These are phyloP conservation scores for Pitta sordida DNA, from an alignment of 2,113 vertebrate genomes.

Conservation along the genomic window DNA sequence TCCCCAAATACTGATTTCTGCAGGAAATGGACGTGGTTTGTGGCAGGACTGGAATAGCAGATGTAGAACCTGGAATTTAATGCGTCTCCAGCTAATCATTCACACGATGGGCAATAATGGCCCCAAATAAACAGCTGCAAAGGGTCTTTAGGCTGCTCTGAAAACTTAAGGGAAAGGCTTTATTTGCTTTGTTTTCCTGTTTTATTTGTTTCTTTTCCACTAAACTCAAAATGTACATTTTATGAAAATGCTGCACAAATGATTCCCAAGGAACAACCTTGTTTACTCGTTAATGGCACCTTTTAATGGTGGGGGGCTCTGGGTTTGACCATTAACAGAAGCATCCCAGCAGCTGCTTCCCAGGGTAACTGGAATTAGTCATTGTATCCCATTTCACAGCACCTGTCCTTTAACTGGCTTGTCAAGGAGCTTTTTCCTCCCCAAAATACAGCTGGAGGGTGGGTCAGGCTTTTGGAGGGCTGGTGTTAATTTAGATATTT, in stretches of 20 bases:
- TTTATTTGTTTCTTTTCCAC: neutral
- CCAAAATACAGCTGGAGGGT: neutral
- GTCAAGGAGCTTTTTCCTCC: neutral
- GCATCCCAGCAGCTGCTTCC: neutral
- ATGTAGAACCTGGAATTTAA: neutral
- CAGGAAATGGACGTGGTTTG: neutral
- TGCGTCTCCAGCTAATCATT: neutral
- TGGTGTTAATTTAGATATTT: no score
- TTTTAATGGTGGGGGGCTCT: neutral
- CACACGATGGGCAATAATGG: neutral
- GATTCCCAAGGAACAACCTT: neutral
- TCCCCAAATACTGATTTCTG: neutral
- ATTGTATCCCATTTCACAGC: neutral
- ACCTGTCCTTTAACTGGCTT: neutral
- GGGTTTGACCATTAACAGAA: neutral
- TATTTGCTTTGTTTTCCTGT: neutral
- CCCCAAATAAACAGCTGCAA: neutral
- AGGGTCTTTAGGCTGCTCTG: neutral
- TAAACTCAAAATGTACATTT: neutral
- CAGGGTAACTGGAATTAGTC: accelerated
- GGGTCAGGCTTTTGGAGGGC: neutral
- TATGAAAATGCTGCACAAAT: neutral
- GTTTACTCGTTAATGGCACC: neutral
- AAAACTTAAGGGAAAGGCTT: neutral
- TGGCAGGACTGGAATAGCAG: neutral